phyloP scores from a whole-genome alignment of 92 coral and sea anemone genomes.

The Phenganax stokvisi region DNA sequence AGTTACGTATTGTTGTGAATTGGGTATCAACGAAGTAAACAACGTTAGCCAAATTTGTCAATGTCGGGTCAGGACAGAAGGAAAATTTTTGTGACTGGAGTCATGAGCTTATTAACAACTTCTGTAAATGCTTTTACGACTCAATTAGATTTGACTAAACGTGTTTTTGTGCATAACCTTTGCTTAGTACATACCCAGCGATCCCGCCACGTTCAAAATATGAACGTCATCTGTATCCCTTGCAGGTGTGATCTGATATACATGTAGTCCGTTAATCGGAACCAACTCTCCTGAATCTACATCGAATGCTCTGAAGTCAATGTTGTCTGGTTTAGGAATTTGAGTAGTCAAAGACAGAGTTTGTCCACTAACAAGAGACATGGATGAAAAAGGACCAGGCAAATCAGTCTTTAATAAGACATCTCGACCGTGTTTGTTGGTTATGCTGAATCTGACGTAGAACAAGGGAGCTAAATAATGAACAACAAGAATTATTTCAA shows the following conservation, averaged over 20 bases:
- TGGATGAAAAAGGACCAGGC: not conserved
- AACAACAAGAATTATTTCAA: not conserved
- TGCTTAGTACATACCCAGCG: not conserved
- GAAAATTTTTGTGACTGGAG: no score
- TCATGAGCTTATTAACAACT: no score
- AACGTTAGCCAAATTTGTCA: no score
- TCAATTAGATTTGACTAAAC: no score
- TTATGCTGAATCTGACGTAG: constrained; percentile 5
- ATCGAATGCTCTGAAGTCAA: not conserved
- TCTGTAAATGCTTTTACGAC: no score
- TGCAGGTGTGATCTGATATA: constrained; percentile 4
- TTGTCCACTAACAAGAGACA: not conserved
- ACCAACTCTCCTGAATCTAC: not conserved
- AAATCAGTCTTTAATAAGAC: not conserved
- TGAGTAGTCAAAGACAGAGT: not conserved
- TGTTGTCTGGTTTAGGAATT: not conserved
- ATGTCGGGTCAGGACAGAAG: no score
- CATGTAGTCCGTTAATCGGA: not conserved
- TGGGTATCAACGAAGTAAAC: no score
- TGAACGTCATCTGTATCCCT: not conserved
- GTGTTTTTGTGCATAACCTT: not conserved
- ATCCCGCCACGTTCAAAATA: not conserved
- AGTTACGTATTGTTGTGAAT: no score
- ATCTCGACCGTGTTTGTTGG: not conserved
- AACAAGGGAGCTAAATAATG: not conserved